Base-by-base conservation (phyloP, 2,888 invertebrate genomes). In the Apeira syringaria region DNA sequence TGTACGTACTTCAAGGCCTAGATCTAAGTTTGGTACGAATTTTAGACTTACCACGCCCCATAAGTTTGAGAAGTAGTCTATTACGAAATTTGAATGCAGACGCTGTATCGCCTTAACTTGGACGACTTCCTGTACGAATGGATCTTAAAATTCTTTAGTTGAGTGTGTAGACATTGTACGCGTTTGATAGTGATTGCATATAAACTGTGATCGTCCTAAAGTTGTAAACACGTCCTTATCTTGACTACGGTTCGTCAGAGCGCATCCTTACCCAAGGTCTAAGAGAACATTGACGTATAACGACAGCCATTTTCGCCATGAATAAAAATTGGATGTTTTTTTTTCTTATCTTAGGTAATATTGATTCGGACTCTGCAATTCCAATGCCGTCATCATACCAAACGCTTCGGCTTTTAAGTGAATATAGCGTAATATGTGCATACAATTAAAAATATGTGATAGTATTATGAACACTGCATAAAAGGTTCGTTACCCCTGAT, bases 401-500 rank as follows among this genome's bases (percentile, higher is more conserved):
- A n/a, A n/a, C n/a, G n/a, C n/a, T n/a, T n/a, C n/a, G n/a, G n/a
- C n/a, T n/a, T n/a, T n/a, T n/a, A n/a, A n/a, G 11, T 18, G 30
- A 18, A 6, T 6, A 22, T 7, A 20, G 29, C 29, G 4, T 27
- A 30, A 11, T 17, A 1, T n/a, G 15, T 8, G 11, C 17, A 41
- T n/a, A 11, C 30, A 35, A 10, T 6, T n/a, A 2, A 26, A 24
- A 29, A 3, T 35, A 35, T 31, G 20, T 36, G 22, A 43, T 27
- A 30, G 31, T 15, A 25, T 22, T 11, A 7, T 28, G 22, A 31
- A 30, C 35, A 25, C 24, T 20, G 6, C n/a, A 3, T 3, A 12
- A 36, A 36, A 22, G 27, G 42, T 36, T 17, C 25, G 12, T 25
- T 20, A 30, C 2, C 15, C 9, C 39, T 22, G 24, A 9, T 9